phyloP scores from a whole-genome alignment of 2,888 invertebrate genomes.

The Coenonympha arcania region DNA sequence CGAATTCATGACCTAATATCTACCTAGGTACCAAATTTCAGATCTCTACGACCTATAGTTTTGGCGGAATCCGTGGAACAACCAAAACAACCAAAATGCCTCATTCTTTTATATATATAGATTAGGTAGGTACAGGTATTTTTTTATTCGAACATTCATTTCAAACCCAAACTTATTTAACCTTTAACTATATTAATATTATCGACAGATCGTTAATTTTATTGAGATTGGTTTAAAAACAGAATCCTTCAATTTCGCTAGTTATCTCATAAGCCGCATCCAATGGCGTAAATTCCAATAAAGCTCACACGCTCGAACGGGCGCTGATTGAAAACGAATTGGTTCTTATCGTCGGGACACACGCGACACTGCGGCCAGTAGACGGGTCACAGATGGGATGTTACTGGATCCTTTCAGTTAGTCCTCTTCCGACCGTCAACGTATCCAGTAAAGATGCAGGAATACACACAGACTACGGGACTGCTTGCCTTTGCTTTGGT shows the following conservation, averaged over 20 bases:
- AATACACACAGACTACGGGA: conserved; percentile 17
- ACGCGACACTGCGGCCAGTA: conserved; percentile 24
- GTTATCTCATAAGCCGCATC: conserved; percentile 26
- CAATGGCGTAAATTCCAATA: conserved; percentile 43
- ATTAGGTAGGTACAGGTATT: too few relatives aligned
- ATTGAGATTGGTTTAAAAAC: conserved; percentile 4
- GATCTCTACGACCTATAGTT: too few relatives aligned
- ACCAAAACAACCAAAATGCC: too few relatives aligned
- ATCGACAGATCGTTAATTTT: not conserved
- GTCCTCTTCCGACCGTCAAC: conserved; percentile 13
- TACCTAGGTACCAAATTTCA: too few relatives aligned
- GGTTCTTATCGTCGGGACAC: conserved; percentile 38
- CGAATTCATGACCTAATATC: too few relatives aligned
- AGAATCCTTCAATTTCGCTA: conserved; percentile 6
- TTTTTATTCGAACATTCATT: too few relatives aligned
- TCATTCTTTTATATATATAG: too few relatives aligned
- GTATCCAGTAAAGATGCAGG: conserved; percentile 26
- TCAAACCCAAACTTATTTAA: too few relatives aligned
- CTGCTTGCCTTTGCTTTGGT: conserved; percentile 59
- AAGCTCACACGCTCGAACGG: conserved; percentile 44
- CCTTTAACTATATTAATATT: too few relatives aligned
- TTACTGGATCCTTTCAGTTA: conserved; percentile 11
- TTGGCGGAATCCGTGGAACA: too few relatives aligned
- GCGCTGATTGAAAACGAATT: conserved; percentile 49
- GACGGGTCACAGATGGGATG: conserved; percentile 4